Conservation (phyloP, 2,113 vertebrate genomes). For the Corydoras maculifer region DNA sequence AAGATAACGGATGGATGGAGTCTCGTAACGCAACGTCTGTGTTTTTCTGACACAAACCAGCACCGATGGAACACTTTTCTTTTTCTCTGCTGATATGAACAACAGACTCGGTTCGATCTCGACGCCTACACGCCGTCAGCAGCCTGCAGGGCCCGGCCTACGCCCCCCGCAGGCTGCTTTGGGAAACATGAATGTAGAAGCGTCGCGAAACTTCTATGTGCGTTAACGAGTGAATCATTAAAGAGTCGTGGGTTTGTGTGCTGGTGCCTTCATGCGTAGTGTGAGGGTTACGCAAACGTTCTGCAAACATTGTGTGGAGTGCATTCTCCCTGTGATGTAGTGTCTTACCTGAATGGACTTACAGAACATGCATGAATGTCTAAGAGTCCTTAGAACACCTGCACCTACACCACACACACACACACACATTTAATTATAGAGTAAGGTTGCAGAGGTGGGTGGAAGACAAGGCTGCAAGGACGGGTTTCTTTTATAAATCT, state of each 20-base stretch:
- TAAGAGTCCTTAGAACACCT: constrained; percentile 29
- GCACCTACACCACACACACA: constrained; percentile 8
- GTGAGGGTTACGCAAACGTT: constrained; percentile 30
- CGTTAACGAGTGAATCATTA: constrained; percentile 16
- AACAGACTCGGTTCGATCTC: not conserved
- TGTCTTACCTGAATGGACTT: constrained; percentile 28
- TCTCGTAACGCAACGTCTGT: no score
- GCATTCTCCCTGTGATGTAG: constrained; percentile 30
- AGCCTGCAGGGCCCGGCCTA: not conserved
- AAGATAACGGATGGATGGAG: no score
- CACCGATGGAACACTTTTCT: not conserved
- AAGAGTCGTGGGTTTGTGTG: constrained; percentile 31
- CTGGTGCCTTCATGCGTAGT: constrained; percentile 42
- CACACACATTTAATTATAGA: constrained; percentile 16
- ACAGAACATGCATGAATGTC: constrained; percentile 2
- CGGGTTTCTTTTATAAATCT: constrained; percentile 46
- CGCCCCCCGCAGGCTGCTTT: not conserved
- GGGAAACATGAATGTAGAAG: not conserved
- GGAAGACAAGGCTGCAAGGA: constrained; percentile 44
- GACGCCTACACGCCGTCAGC: no score
- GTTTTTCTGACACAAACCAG: not conserved
- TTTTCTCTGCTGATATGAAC: not conserved
- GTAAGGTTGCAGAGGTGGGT: constrained; percentile 41
- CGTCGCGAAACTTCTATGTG: not conserved
- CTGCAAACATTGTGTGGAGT: constrained; percentile 11